Conservation (phyloP, 1,140 invertebrate genomes). For the Papilio dardanus region DNA sequence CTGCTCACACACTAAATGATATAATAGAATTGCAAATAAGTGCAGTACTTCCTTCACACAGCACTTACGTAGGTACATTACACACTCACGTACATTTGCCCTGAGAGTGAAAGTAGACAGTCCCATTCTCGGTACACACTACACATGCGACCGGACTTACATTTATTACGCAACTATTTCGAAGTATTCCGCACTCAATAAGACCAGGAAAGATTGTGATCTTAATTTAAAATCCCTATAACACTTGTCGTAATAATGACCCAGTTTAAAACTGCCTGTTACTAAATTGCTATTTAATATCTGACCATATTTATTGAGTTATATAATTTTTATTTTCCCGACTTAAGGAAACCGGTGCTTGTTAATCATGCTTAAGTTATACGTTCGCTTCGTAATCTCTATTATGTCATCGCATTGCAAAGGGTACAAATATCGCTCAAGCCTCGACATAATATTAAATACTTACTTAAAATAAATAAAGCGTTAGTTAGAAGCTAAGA, state of each 20-base stretch:
- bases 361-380: conserved; percentile 9
- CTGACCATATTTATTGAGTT: neutral
- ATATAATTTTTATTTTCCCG: conserved; percentile 6
- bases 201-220: conserved; percentile 18
- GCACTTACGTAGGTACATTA: conserved; percentile 40
- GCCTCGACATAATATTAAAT: neutral
- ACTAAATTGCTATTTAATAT: conserved; percentile 6
- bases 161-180: conserved; percentile 47
- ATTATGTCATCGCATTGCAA: neutral
- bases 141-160: conserved; percentile 50
- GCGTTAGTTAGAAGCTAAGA: too few relatives aligned
- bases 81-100: conserved; percentile 45
- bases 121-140: conserved; percentile 48
- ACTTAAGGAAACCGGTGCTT: conserved; percentile 5
- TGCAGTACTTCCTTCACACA: conserved; percentile 23
- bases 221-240: conserved; percentile 15
- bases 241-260: conserved; percentile 2
- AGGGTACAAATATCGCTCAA: neutral
- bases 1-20: neutral
- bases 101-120: conserved; percentile 59
- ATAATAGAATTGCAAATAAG: neutral
- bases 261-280: neutral
- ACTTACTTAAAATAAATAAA: neutral
- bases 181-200: conserved; percentile 16
- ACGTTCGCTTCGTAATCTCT: neutral